phyloP scores from a whole-genome alignment of 2,113 vertebrate species.

The Pitta sordida region DNA sequence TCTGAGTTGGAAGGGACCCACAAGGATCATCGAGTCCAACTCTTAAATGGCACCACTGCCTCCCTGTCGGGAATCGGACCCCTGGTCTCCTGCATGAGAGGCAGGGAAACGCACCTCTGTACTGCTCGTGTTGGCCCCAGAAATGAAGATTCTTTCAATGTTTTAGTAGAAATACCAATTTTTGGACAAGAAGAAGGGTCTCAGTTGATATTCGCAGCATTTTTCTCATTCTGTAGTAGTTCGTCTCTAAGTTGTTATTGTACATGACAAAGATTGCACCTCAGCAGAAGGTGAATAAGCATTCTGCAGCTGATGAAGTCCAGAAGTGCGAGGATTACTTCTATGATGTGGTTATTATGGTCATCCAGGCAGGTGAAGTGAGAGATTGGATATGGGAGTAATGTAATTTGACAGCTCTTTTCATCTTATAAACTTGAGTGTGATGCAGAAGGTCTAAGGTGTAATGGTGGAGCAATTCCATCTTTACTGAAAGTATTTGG shows the following conservation, averaged over 20 bases:
- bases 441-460: neutral
- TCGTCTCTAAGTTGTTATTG: constrained; percentile 19
- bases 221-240: neutral
- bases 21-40: too few relatives aligned
- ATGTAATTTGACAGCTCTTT: constrained; percentile 52
- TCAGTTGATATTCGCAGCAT: neutral
- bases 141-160: neutral
- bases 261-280: constrained; percentile 15
- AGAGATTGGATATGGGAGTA: neutral
- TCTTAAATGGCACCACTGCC: too few relatives aligned
- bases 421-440: neutral
- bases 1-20: too few relatives aligned
- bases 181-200: neutral
- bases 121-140: neutral
- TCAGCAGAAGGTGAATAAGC: constrained; percentile 33
- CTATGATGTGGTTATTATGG: constrained; percentile 28
- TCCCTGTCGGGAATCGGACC: too few relatives aligned
- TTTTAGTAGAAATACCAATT: neutral
- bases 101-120: too few relatives aligned
- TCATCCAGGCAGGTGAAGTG: constrained; percentile 31
- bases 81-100: too few relatives aligned
- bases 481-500: neutral
- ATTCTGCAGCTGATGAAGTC: neutral
- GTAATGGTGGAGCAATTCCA: neutral
- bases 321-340: constrained; percentile 10